phyloP scores from a whole-genome alignment of 2,113 vertebrate species.

The Xyliphius kryptos region DNA sequence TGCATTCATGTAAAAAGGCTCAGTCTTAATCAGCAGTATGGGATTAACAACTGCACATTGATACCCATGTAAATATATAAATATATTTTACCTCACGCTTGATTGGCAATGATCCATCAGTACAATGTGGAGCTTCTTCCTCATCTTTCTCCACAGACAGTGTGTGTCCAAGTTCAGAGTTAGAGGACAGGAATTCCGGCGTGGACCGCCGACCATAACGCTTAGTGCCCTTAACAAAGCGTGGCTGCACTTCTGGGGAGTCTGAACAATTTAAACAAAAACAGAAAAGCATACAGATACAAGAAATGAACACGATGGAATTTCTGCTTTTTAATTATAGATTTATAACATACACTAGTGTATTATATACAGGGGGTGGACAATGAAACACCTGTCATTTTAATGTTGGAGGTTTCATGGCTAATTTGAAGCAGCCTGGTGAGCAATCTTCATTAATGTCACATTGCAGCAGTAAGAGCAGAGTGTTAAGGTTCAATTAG shows the following conservation, averaged over 20 bases:
- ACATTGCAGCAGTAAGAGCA: no score
- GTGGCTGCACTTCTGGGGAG: constrained; percentile 80
- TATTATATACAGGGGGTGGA: no score
- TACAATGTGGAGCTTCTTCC: constrained; percentile 42
- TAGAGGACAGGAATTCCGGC: constrained; percentile 70
- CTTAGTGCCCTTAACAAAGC: constrained; percentile 86
- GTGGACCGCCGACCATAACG: constrained; percentile 85
- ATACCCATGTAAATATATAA: no score
- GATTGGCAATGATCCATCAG: constrained; percentile 56
- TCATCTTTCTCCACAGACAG: constrained; percentile 43
- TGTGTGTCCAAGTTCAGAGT: constrained; percentile 63
- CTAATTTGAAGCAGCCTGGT: no score
- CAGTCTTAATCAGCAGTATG: no score
- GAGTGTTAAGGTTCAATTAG: no score
- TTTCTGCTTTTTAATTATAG: no score
- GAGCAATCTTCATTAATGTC: no score
- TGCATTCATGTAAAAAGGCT: no score
- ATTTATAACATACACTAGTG: no score
- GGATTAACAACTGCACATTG: neutral
- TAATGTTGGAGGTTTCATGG: no score
- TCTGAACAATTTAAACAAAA: constrained; percentile 48
- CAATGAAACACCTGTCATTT: no score
- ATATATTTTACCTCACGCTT: constrained; percentile 69
- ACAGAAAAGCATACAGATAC: neutral
- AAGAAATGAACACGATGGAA: neutral